Evolutionary conservation across 2,888 invertebrate species (phyloP).

Genomic region (Esperia sulphurella): DNA sequence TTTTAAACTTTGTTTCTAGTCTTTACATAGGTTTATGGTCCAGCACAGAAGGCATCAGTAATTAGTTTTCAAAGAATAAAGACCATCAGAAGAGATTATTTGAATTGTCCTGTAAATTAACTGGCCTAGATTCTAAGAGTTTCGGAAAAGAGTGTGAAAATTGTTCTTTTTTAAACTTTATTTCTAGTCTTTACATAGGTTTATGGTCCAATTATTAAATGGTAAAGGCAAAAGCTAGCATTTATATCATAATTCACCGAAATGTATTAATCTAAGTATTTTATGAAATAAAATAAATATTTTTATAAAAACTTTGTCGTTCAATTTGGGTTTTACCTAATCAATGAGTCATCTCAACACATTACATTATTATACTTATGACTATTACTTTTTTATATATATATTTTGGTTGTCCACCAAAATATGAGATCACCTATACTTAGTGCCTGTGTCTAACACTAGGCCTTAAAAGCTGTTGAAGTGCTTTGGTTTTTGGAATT

Average conservation of each 20-base stretch:
- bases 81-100: slow-evolving; percentile 83
- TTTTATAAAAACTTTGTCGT: background rate
- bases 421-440: no score
- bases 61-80: slow-evolving; percentile 74
- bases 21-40: background rate
- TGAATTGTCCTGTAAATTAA: slow-evolving; percentile 81
- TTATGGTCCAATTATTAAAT: background rate
- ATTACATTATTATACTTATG: no score
- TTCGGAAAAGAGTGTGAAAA: slow-evolving; percentile 39
- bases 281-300: no score
- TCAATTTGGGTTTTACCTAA: background rate
- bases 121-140: slow-evolving; percentile 49
- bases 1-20: slow-evolving; percentile 6
- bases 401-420: no score
- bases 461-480: no score
- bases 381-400: no score
- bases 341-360: no score
- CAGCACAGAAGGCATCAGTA: slow-evolving; percentile 78
- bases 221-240: background rate
- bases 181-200: background rate
- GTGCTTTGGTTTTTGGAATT: no score
- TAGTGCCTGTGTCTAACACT: no score
- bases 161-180: background rate
- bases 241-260: no score
- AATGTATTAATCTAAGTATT: no score